phyloP scores from a whole-genome alignment of 2,113 vertebrate genomes.

The Zosterops hypoxanthus region DNA sequence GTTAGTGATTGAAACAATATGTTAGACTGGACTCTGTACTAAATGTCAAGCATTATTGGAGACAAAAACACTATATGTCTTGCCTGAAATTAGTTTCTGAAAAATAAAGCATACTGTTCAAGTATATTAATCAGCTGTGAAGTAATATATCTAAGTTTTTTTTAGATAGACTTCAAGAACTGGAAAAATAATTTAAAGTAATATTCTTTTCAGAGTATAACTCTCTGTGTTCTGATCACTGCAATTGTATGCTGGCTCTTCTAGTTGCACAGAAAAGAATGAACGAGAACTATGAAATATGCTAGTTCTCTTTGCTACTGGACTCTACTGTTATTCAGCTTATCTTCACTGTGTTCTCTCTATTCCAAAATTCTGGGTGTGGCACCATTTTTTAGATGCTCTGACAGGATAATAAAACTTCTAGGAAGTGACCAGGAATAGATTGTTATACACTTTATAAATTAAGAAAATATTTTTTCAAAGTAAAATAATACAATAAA shows the following conservation, averaged over 20 bases:
- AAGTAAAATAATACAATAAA: neutral
- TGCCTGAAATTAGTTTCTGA: neutral
- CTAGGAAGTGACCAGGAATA: slow-evolving; percentile 6
- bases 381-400: slow-evolving; percentile 34
- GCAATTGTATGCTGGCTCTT: neutral
- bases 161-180: neutral
- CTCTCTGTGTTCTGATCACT: neutral
- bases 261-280: neutral
- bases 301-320: neutral
- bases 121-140: neutral
- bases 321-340: neutral
- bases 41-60: neutral
- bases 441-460: neutral
- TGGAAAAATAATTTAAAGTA: neutral
- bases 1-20: neutral
- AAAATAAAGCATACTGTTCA: neutral
- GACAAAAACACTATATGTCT: neutral
- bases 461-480: neutral
- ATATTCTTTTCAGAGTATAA: neutral
- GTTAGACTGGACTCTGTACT: neutral
- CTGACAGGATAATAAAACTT: slow-evolving; percentile 39
- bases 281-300: neutral
- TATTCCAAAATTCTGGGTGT: slow-evolving; percentile 26
- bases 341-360: neutral
- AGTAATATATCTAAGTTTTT: neutral